Conservation (phyloP, 2,113 vertebrate genomes). For the Hassar affinis region DNA sequence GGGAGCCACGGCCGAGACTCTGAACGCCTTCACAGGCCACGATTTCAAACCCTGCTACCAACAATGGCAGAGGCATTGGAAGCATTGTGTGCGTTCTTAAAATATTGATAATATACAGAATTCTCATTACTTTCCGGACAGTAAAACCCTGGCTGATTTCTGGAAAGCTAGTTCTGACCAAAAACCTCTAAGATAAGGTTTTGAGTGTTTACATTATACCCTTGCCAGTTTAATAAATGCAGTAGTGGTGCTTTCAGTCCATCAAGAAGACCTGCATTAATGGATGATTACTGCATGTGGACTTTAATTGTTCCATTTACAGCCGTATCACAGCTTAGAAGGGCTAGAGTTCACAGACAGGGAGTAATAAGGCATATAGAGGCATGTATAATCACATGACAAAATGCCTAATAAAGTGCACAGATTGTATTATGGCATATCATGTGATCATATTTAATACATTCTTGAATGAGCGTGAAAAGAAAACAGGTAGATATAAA, state of each 20-base stretch:
- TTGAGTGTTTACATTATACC: neutral
- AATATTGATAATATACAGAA: too few relatives aligned
- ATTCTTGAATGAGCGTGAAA: too few relatives aligned
- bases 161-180: too few relatives aligned
- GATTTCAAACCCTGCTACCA: too few relatives aligned
- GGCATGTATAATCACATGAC: neutral
- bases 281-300: neutral
- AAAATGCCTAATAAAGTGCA: neutral
- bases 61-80: too few relatives aligned
- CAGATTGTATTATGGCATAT: neutral
- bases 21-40: too few relatives aligned
- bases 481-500: neutral
- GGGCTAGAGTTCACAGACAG: neutral
- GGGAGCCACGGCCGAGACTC: too few relatives aligned
- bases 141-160: neutral
- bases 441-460: neutral
- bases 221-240: neutral
- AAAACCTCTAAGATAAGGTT: too few relatives aligned
- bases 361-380: neutral
- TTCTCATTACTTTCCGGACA: too few relatives aligned
- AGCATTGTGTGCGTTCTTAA: too few relatives aligned
- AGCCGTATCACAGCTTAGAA: neutral
- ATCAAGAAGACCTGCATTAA: neutral
- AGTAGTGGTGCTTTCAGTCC: neutral
- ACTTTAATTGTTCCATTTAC: neutral